Evolutionary conservation across 2,888 invertebrate genomes (phyloP).

Genomic region (Thymelicus lineola): DNA sequence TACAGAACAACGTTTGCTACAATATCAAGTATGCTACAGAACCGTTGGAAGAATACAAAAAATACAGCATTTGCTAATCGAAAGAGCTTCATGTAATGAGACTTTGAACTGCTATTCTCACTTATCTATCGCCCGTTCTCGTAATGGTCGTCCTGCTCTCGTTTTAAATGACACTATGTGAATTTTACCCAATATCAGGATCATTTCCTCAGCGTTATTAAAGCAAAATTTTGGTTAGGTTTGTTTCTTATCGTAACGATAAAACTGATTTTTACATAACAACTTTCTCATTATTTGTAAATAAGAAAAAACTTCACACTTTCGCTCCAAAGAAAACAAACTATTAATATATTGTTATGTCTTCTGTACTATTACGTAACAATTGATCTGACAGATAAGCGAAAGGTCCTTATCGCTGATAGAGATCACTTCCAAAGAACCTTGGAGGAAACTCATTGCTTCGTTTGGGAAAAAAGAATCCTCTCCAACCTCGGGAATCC

Average conservation of each 20-base stretch:
- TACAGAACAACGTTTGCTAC: no score
- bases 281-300: no score
- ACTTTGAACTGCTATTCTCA: conserved; percentile 34
- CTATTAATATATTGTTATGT: no score
- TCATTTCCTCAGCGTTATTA: conserved; percentile 6
- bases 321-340: no score
- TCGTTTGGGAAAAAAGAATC: no score
- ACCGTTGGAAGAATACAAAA: not conserved
- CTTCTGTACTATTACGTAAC: no score
- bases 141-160: conserved; percentile 21
- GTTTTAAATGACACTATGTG: conserved; percentile 16
- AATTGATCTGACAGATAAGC: no score
- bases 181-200: conserved; percentile 13
- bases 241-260: conserved; percentile 8
- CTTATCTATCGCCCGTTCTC: conserved; percentile 30
- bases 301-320: not conserved
- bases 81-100: conserved; percentile 32
- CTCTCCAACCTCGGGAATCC: no score
- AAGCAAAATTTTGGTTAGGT: conserved; percentile 1
- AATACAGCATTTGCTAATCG: conserved; percentile 20
- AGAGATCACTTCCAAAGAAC: no score
- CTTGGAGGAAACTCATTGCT: no score
- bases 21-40: not conserved
- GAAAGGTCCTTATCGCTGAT: no score
- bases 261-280: no score